Base-by-base conservation (phyloP, 2,797 vertebrate genomes). In the Karalla daura region DNA sequence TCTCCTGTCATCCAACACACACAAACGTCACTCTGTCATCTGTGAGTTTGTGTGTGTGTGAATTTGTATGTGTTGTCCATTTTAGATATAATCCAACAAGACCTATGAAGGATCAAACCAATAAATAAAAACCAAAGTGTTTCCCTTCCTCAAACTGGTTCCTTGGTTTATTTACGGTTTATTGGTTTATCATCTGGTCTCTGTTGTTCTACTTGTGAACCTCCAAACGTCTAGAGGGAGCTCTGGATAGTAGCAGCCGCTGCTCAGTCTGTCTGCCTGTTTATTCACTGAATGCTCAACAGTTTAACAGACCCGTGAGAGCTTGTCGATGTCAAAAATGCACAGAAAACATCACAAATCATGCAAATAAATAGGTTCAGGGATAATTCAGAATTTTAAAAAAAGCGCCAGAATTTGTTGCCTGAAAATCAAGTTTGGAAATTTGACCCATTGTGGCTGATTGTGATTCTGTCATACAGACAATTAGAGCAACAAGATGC, bases 151-250 rank as follows among this genome's bases (percentile, higher is more conserved):
- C 30, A 18, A 14, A 66, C 3, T 17, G 27, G 62, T 45, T 37
- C 46, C 50, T 63, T 13, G 11, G 46, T 74, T n/a, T 63, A 66
- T 76, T 87, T 87, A 87, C 86, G 73, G 78, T 85, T 86, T 87
- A 88, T 88, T 90, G 85, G 80, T 88, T 91, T 75, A 72, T 89
- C 51, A 32, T 25, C 68, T 53, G 86, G 85, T 91, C 84, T 86
- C 44, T 85, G 77, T 88, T 84, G 63, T 52, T 81, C 70, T 78
- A 27, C 53, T 65, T 80, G 80, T 86, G 89, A 92, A 92, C 90
- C 92, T 94, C 91, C 90, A 90, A 90, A 89, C 84, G 83, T 67
- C 51, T 40, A 70, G 82, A 56, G 75, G 89, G 91, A 92, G 92
- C 91, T 93, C 77, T 89, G 84, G 53, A 63, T 69, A 58, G 30